These are phyloP conservation scores for Halocynthia aurantium DNA, from an alignment of 23 tunicate species.

Conservation along the genomic window DNA sequence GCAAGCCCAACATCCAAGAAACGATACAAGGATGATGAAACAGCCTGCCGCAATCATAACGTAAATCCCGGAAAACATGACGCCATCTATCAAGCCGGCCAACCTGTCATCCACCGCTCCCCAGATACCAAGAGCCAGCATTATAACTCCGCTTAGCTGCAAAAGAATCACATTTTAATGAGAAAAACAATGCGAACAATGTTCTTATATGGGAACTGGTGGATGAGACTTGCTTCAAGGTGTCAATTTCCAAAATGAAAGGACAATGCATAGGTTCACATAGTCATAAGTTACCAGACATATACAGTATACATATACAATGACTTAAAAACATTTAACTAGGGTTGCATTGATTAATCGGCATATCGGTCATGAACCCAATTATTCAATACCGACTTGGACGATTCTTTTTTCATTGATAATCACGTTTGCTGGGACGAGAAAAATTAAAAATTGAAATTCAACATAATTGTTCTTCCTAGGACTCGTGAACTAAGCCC, in stretches of 20 bases:
- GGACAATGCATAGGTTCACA: neutral
- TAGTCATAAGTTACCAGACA: neutral
- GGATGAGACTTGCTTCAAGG: neutral
- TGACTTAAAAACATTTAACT: too few species aligned
- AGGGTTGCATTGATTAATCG: too few species aligned
- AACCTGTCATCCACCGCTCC: constrained; percentile 26
- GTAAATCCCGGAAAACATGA: constrained; percentile 46
- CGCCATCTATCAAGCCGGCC: constrained; percentile 12
- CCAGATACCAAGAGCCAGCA: constrained; percentile 86
- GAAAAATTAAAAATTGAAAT: too few species aligned
- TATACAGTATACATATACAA: too few species aligned
- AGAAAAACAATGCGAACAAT: neutral
- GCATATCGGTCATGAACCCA: too few species aligned
- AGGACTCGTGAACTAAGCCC: too few species aligned
- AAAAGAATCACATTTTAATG: neutral
- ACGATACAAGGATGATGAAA: constrained; percentile 46
- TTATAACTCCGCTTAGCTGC: constrained; percentile 65
- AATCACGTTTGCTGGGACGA: too few species aligned
- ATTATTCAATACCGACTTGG: too few species aligned
- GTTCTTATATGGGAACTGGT: neutral
- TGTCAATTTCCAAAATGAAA: neutral
- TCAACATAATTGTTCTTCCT: too few species aligned
- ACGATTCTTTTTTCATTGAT: too few species aligned
- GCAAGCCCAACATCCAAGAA: constrained; percentile 66
- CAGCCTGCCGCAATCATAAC: constrained; percentile 57